Conservation (phyloP, 1,140 invertebrate genomes). For the Lineus longissimus region DNA sequence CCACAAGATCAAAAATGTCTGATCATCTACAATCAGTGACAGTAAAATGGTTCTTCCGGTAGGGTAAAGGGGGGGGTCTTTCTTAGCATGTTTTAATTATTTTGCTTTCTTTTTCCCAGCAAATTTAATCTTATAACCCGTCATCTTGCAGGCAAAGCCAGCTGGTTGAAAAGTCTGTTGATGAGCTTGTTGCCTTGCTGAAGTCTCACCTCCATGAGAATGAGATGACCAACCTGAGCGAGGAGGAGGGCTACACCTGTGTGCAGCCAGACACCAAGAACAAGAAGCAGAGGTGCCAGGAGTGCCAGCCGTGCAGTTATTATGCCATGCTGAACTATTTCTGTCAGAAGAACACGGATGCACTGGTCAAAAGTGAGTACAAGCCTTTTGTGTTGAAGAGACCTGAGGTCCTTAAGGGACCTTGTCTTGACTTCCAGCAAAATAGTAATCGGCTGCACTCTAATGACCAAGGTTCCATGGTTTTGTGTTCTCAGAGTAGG, state of each 20-base stretch:
- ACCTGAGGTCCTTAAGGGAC: neutral
- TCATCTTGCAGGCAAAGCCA: conserved; percentile 72
- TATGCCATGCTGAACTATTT: conserved; percentile 49
- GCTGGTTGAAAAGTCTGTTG: conserved; percentile 86
- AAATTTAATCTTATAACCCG: too few species aligned
- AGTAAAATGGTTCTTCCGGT: too few species aligned
- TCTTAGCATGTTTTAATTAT: too few species aligned
- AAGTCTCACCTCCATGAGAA: conserved; percentile 31
- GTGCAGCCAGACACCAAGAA: conserved; percentile 37
- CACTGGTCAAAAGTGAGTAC: conserved; percentile 52
- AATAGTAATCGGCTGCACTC: too few species aligned
- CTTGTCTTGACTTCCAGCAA: neutral
- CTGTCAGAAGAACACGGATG: conserved; percentile 53
- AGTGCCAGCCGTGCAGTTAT: conserved; percentile 49
- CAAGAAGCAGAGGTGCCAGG: conserved; percentile 48
- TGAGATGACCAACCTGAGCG: conserved; percentile 31
- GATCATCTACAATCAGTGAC: too few species aligned
- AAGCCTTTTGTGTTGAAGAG: neutral
- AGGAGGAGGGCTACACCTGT: conserved; percentile 40
- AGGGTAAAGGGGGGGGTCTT: too few species aligned
- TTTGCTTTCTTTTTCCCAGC: too few species aligned
- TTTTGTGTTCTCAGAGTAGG: too few species aligned
- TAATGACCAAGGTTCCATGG: too few species aligned
- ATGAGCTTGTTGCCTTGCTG: conserved; percentile 80
- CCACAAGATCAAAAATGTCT: too few species aligned